phyloP scores from a whole-genome alignment of 1,140 invertebrate genomes.

The Pectinophora gossypiella region DNA sequence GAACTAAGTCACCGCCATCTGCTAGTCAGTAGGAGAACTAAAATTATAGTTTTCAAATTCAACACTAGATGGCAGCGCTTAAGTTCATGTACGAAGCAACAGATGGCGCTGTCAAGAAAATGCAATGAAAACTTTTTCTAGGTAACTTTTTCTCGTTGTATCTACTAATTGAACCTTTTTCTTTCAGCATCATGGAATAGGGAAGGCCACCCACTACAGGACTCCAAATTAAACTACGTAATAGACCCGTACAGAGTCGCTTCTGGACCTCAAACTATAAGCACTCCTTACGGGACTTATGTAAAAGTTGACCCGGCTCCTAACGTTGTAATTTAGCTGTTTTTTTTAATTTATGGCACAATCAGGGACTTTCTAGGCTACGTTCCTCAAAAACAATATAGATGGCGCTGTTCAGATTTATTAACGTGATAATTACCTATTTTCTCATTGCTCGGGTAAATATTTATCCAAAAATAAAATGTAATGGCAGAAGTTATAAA shows the following conservation, averaged over 20 bases:
- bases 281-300: slow-evolving; percentile 66
- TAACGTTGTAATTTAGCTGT: too few relatives aligned
- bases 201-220: neutral
- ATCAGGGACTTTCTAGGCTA: too few relatives aligned
- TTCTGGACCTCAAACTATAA: slow-evolving; percentile 54
- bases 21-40: neutral
- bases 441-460: too few relatives aligned
- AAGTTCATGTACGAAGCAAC: neutral
- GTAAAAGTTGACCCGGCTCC: slow-evolving; percentile 37
- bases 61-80: neutral
- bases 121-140: too few relatives aligned
- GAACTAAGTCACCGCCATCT: neutral
- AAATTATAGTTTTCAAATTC: neutral
- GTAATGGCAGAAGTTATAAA: too few relatives aligned
- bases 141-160: too few relatives aligned
- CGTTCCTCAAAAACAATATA: too few relatives aligned
- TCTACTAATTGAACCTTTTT: neutral
- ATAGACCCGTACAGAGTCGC: neutral
- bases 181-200: neutral
- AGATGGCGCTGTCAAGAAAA: too few relatives aligned
- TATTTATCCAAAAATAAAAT: too few relatives aligned
- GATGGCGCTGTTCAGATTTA: too few relatives aligned
- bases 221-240: neutral
- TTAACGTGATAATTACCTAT: too few relatives aligned
- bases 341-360: too few relatives aligned